Conservation (phyloP, 2,888 invertebrate species). For the Catocala nupta region DNA sequence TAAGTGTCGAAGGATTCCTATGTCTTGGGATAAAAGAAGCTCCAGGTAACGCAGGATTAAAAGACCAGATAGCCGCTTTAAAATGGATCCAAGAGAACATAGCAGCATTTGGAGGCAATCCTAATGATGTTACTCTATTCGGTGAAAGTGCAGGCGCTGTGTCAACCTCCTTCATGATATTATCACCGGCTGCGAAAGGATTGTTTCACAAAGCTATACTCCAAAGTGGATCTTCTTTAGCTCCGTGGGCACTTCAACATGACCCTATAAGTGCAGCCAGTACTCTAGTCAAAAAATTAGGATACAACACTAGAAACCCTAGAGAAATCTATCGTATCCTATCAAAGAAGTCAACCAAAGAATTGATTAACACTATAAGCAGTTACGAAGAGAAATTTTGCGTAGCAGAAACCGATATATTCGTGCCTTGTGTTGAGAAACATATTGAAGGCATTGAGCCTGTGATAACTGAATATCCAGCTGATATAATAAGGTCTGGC, state of each 20-base stretch:
- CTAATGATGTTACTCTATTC: slow-evolving; percentile 76
- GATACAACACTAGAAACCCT: slow-evolving; percentile 74
- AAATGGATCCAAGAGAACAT: slow-evolving; percentile 79
- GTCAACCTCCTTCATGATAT: slow-evolving; percentile 73
- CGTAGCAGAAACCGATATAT: slow-evolving; percentile 71
- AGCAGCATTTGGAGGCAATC: slow-evolving; percentile 75
- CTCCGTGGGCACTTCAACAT: slow-evolving; percentile 76
- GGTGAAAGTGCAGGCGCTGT: slow-evolving; percentile 83
- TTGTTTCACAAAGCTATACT: slow-evolving; percentile 78
- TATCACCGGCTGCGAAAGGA: slow-evolving; percentile 73
- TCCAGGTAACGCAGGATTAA: slow-evolving; percentile 89
- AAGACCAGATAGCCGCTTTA: slow-evolving; percentile 81
- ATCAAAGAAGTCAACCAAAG: slow-evolving; percentile 66
- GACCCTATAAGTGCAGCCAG: slow-evolving; percentile 74
- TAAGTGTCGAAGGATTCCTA: slow-evolving; percentile 88
- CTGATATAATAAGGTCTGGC: slow-evolving; percentile 68
- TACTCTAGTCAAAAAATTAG: slow-evolving; percentile 70
- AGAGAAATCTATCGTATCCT: slow-evolving; percentile 70
- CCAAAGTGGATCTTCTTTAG: slow-evolving; percentile 77
- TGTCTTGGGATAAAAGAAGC: slow-evolving; percentile 88
- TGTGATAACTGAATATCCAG: slow-evolving; percentile 70
- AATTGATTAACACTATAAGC: slow-evolving; percentile 69
- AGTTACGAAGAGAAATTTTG: slow-evolving; percentile 71
- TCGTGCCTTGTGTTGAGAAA: slow-evolving; percentile 78
- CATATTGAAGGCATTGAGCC: slow-evolving; percentile 72